These are phyloP conservation scores for Pseudopipra pipra DNA, from an alignment of 2,113 vertebrate species.

Conservation along the genomic window DNA sequence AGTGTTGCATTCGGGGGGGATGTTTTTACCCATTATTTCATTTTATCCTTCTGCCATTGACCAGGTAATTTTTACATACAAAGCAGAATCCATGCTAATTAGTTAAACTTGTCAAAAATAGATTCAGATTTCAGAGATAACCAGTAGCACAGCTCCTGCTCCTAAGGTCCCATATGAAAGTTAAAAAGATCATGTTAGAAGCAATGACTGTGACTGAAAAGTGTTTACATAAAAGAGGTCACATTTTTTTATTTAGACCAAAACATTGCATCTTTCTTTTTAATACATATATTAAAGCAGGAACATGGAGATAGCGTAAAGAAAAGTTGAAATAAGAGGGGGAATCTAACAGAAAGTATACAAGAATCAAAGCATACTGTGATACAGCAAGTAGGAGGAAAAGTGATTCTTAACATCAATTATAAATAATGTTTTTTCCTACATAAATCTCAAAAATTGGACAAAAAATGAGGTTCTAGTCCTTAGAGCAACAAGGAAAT, in stretches of 20 bases:
- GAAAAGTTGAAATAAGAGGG: not conserved
- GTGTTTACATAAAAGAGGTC: not conserved
- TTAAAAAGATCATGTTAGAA: not conserved
- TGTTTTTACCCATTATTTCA: not conserved
- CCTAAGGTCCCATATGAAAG: not conserved
- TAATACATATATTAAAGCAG: not conserved
- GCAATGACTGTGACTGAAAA: not conserved
- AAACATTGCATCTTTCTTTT: not conserved
- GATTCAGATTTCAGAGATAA: not conserved
- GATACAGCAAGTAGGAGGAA: not conserved
- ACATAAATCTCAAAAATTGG: not conserved
- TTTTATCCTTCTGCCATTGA: not conserved
- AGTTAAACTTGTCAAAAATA: not conserved
- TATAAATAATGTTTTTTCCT: not conserved
- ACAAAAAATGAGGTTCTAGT: not conserved
- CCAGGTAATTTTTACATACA: not conserved
- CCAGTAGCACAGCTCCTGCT: not conserved
- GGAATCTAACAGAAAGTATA: not conserved
- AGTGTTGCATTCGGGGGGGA: accelerated
- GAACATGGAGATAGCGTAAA: not conserved
- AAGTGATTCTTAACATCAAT: not conserved
- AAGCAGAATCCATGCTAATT: not conserved
- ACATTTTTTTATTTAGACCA: not conserved
- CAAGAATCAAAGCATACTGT: not conserved
- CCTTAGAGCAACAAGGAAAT: not conserved